Base-by-base conservation (phyloP, 2,888 invertebrate species). In the Tetragnatha montana region DNA sequence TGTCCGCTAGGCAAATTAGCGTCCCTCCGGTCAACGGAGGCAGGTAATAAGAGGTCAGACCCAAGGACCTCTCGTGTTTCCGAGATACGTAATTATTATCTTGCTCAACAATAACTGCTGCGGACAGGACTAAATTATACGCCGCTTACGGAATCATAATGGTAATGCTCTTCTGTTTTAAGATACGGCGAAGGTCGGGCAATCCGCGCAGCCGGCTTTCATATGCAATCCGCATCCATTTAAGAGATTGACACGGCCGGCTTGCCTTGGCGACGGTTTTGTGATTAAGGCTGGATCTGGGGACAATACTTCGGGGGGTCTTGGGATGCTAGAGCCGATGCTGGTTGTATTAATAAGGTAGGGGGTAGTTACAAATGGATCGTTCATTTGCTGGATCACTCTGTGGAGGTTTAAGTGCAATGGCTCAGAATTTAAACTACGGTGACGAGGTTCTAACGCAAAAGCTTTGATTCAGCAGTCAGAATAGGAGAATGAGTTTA, bases 21-120 rank as follows among this genome's bases (percentile, higher is more conserved):
- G 35, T 35, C 35, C 35, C 71, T 81, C 49, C 71, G 79, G 78
- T 85, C 71, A 79, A 22, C 71, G 35, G 78, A 69, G 79, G 81
- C 76, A 68, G 76, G 35, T 88, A 82, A 82, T 82, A 74, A 78
- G 78, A 78, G 81, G 78, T 78, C 75, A 78, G 74, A 6, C 73
- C 71, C 68, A 69, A 81, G 83, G 47, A 47, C 79, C 35, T 79
- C 79, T 88, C 79, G 8, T 47, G 75, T 85, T 89, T 69, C 89
- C 51, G 19, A 75, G 50, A 47, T 7, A 68, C 80, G 68, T 89
- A 89, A 89, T 89, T 89, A 80, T 71, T 79, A 80, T 85, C 83
- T 84, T 79, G 80, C 84, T 78, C 84, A 68, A 83, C 88, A 73
- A 79, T 89, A 89, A 89, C 89, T 73, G 71, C 69, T 71, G 80